Base-by-base conservation (phyloP, 2,888 invertebrate genomes). In the Sarcophaga variegata region DNA sequence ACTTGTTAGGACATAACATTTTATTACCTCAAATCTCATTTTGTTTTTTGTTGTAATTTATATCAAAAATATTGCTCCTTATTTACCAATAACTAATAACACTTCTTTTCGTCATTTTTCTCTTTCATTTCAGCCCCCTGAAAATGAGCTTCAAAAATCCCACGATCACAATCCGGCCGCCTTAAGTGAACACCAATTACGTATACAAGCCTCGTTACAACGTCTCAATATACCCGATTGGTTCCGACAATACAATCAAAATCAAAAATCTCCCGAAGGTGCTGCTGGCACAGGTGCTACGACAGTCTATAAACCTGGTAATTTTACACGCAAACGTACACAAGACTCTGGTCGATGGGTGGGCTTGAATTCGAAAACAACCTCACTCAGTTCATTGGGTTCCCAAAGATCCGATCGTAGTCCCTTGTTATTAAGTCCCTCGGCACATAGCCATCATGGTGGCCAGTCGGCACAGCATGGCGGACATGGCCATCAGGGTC, bases 211-310 rank as follows among this genome's bases (percentile, higher is more conserved):
- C 90, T 98, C 98, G 77, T 94, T 99, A 91, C 98, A 98, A 94
- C 97, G 97, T 92, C 96, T 99, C 90, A 97, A 98, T 94, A 96
- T 99, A 88, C 99, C 99, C 87, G 98, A 98, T 93, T 99, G 99
- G 99, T 98, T 96, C 94, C 96, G 96, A 85, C 91, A 92, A 88
- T 94, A 93, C 89, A 93, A 92, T 91, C 91, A 91, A 85, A 90
- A 89, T 81, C 90, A 90, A 77, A 90, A 90, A 74, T 91, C 91
- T 67, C 90, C 90, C 75, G 88, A 88, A 49, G 90, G 89, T 74
- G 89, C 88, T 74, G 89, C 88, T 49, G 89, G 89, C 86, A 81
- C 75, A 20, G 64, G 63, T 37, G 79, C 74, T 64, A 59, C 83
- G 25, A 83, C 82, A 67, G 87, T 88, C 62, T 93, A 93, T 85